Evolutionary conservation across 64 coral and sea anemone genomes (phyloP), one percentile per base, ranked within the genome.

Genomic region (Astreopora myriophthalma): DNA sequence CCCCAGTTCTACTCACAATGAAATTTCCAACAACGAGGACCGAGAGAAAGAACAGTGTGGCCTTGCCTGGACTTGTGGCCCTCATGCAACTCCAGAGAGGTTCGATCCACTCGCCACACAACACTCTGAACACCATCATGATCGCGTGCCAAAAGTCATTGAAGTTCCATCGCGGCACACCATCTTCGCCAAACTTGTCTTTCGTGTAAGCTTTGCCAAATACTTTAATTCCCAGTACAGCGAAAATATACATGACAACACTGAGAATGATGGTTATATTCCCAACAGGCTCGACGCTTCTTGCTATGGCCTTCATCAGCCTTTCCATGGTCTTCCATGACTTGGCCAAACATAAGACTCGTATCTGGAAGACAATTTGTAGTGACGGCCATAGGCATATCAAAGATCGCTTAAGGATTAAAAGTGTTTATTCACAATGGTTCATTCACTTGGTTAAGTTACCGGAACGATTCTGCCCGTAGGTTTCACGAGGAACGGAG

Each of bases 51-150:
- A 95, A 92, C 48, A 95, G 34, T 39, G 80, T 79, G 3, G 68
- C 89, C n/a, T 52, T 85, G 0, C 65, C 37, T 0, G 84, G 39
- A 44, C 60, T 92, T 0, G 70, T 95, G 4, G 89, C 94, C 36
- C 87, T 95, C 94, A 95, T 95, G 52, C 94, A 96, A 30, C 51
- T 85, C 94, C 94, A 96, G 38, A 96, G 73, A 48, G 94, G 94
- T 30, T 96, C 70, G 20, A 96, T 96, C 94, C 94, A 96, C 38
- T 96, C 94, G 17, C 94, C 94, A 20, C 90, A 93, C 35, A 96
- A 61, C 48, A 93, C 83, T 88, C 94, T 55, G 65, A 96, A 96
- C 3, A 96, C 78, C 86, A 96, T 64, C 90, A 96, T 93, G 33
- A 93, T 71, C 2, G 94, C 92, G 51, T 96, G 94, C 80, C 94